Base-by-base conservation (phyloP, 2,797 vertebrate species). In the Muscicapa comitata region DNA sequence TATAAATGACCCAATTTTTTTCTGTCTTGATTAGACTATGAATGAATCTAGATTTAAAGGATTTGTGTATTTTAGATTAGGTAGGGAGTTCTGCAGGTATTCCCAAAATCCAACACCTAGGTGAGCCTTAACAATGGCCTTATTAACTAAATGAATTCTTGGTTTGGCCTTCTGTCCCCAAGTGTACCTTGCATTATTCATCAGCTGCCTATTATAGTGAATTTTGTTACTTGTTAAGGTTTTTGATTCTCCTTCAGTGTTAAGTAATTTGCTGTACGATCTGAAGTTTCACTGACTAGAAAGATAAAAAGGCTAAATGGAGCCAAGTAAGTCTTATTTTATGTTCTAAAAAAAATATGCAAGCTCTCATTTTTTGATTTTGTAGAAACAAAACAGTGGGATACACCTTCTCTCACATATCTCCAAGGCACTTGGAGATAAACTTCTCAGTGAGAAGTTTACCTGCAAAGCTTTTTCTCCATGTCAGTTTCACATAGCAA, bases 401-500 rank as follows among this genome's bases (percentile, higher is more conserved):
- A 26, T 63, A 51, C 37, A 23, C 18, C 37, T 72, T 68, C 21
- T 61, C 15, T 91, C 65, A 47, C 20, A 4, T 72, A 40, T 47
- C 23, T 84, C 28, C 51, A 83, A 74, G 53, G 45, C 17, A 37
- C 29, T 87, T 87, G 74, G 31, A n/a, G n/a, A n/a, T n/a, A n/a
- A n/a, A n/a, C n/a, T n/a, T n/a, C n/a, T 53, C 61, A 59, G 28
- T 40, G 62, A 88, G 20, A 65, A 54, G 18, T 78, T 88, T 85
- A 67, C 57, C 66, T 84, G 18, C 24, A 90, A 93, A 86, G 18
- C 1, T 53, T 84, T 94, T 66, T 81, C 61, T 88, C 26, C 7
- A 13, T 74, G 79, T 76, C 68, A 40, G 43, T 61, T 65, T 48
- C 54, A 47, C 19, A 43, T 26, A 37, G 33, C 33, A 68, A 14